A percentile compares a stretch with the other conserved stretches of the same genome.
Evolutionary conservation across 64 coral and sea anemone genomes (phyloP).

Genomic region (Actinia tenebrosa): DNA sequence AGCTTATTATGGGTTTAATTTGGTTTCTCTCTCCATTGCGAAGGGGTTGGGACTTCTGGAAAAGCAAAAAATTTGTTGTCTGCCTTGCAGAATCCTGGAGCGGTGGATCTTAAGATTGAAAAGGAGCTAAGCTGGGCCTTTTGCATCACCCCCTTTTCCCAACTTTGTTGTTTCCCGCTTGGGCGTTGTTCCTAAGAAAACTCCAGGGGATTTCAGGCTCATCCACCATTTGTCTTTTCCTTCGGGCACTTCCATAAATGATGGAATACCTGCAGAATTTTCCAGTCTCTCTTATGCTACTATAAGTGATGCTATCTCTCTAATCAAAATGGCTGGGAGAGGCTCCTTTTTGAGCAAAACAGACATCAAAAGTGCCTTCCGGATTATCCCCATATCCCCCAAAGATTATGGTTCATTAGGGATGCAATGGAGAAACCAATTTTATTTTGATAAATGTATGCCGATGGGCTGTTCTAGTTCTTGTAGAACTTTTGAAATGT

Average conservation of each 20-base stretch:
- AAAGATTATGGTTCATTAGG: slow-evolving; percentile 3
- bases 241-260: slow-evolving; percentile 11
- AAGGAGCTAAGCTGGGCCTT: slow-evolving; percentile 41
- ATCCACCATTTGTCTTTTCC: slow-evolving; percentile 28
- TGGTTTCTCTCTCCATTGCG: slow-evolving; percentile 23
- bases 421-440: slow-evolving; percentile 4
- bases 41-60: too few species aligned
- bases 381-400: neutral
- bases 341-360: slow-evolving; percentile 22
- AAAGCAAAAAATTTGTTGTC: slow-evolving; percentile 15
- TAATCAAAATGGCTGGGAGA: slow-evolving; percentile 1
- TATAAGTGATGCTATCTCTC: slow-evolving; percentile 6
- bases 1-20: slow-evolving; percentile 16
- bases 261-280: slow-evolving; percentile 24
- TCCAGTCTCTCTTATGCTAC: neutral
- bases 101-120: slow-evolving; percentile 16
- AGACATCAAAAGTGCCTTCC: neutral
- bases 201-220: too few species aligned
- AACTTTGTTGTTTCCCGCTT: neutral
- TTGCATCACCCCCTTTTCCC: slow-evolving; percentile 3
- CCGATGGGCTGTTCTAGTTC: slow-evolving; percentile 17
- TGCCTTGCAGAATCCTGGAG: slow-evolving; percentile 4
- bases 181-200: too few species aligned
- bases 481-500: neutral
- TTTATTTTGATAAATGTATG: slow-evolving; percentile 40